phyloP scores from a whole-genome alignment of 2,797 vertebrate genomes.

The Scleropages formosus region DNA sequence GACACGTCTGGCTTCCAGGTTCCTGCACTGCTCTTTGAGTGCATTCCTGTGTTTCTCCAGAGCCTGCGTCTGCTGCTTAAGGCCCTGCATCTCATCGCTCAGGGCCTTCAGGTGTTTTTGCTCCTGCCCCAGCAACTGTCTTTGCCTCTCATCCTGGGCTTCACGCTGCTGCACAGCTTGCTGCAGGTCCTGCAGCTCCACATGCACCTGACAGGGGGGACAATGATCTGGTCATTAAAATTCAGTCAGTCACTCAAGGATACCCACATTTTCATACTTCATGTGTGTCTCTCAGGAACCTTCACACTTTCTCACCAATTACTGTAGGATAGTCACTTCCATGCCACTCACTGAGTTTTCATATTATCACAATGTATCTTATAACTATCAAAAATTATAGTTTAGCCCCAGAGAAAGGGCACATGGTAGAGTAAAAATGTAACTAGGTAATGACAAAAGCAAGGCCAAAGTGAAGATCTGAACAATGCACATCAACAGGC shows the following conservation, averaged over 20 bases:
- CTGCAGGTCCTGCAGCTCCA: slow-evolving; percentile 66
- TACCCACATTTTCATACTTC: neutral
- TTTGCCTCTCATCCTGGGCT: slow-evolving; percentile 64
- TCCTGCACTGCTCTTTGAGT: slow-evolving; percentile 62
- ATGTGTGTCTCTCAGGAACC: neutral
- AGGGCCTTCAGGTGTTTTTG: slow-evolving; percentile 54
- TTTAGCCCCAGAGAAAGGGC: too few species aligned
- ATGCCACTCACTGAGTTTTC: too few species aligned
- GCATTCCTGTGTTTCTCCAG: slow-evolving; percentile 59
- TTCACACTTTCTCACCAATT: neutral
- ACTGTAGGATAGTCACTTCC: too few species aligned
- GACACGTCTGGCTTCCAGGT: slow-evolving; percentile 62
- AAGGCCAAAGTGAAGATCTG: too few species aligned
- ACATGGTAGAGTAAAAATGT: too few species aligned
- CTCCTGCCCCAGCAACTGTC: slow-evolving; percentile 61
- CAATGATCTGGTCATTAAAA: neutral
- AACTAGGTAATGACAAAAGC: too few species aligned
- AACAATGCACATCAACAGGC: too few species aligned
- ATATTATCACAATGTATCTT: too few species aligned
- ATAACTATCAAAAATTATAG: too few species aligned
- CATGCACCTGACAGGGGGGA: slow-evolving; percentile 58
- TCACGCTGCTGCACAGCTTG: slow-evolving; percentile 57
- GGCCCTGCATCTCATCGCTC: slow-evolving; percentile 44
- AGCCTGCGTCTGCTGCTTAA: slow-evolving; percentile 52
- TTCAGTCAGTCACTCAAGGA: neutral